Base-by-base conservation (phyloP, 1,140 invertebrate species). In the Odontomachus brunneus region DNA sequence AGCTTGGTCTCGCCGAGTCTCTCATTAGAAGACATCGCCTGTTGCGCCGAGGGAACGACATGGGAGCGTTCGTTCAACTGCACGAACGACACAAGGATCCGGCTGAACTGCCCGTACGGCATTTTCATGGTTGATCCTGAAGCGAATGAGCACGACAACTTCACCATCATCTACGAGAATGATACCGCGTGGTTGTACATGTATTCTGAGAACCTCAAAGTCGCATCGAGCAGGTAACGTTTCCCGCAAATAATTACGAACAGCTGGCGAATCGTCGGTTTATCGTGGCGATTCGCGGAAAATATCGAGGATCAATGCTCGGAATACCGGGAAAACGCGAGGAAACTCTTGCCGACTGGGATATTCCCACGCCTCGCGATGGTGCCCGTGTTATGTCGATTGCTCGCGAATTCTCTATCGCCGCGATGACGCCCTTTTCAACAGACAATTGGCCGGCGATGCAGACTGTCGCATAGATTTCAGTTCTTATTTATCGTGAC, bases 61-160 rank as follows among this genome's bases (percentile, higher is more conserved):
- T 89, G 65, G 87, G 5, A n/a, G 1, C 3, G 26, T 0, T 38
- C 60, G 29, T 15, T 3, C 19, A 90, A 89, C 17, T 93, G 92
- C 57, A 85, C 86, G 0, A 87, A 92, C 29, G 91, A 88, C 12
- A 76, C 26, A 7, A 26, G 14, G 4, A 66, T 92, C 3, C 59
- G 29, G 1, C 29, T 93, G 0, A 5, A 74, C 2, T 93, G 92
- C 33, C 0, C 81, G 0, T 3, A 9, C 0, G 72, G 75, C 4
- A 74, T 85, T 38, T 92, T 66, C 48, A 19, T 84, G 12, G 19
- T 91, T 0, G 60, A 90, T 14, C 82, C 87, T 0, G n/a, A 49
- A 0, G 0, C 15, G 3, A 48, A 51, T 9, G 15, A 57, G 1
- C 3, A 15, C 0, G 90, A 91, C 12, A 86, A 84, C 9, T 89